Evolutionary conservation across 2,888 invertebrate species (phyloP), one percentile per base, ranked within the genome.

Genomic region (Cloeon dipterum): DNA sequence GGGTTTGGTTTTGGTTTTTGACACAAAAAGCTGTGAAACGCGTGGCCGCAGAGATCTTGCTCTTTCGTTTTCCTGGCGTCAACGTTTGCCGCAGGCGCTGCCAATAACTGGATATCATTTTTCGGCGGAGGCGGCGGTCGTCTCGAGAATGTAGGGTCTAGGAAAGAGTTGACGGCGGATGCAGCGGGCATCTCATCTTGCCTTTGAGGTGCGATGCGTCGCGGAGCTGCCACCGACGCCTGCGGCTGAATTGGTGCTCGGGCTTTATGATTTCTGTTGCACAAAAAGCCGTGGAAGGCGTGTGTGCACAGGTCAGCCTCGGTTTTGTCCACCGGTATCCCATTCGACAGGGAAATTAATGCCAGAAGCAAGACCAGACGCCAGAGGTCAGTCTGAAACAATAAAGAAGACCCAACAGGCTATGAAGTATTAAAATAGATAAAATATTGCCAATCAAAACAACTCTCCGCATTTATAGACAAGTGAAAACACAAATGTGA

Each of bases 161-260:
- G 14, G 13, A 25, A 17, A 3, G 38, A 38, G 33, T 38, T 26
- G 3, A 21, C 38, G 10, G 35, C 38, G 5, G 29, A 5, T 7
- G 16, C 16, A 5, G 29, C 16, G 14, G n/a, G 29, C n/a, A n/a
- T n/a, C n/a, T n/a, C n/a, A n/a, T n/a, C n/a, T 5, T 29, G 29
- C 8, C 23, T 8, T 5, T 29, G n/a, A 16, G 5, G 13, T 11
- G 29, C 13, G 14, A 5, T n/a, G 29, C 16, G n/a, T n/a, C 29
- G 7, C 16, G 29, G 29, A 5, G 29, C 16, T 7, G 29, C 14
- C 29, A 7, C 23, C 23, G 23, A 7, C 23, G 8, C 7, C 11
- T 23, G 23, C 7, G 23, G 29, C 13, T n/a, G 5, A 29, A 8
- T 14, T 7, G 29, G 8, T 8, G 29, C 7, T 8, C 29, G n/a